Evolutionary conservation across 2,888 invertebrate species (phyloP).

Genomic region (Hyposoter didymator): DNA sequence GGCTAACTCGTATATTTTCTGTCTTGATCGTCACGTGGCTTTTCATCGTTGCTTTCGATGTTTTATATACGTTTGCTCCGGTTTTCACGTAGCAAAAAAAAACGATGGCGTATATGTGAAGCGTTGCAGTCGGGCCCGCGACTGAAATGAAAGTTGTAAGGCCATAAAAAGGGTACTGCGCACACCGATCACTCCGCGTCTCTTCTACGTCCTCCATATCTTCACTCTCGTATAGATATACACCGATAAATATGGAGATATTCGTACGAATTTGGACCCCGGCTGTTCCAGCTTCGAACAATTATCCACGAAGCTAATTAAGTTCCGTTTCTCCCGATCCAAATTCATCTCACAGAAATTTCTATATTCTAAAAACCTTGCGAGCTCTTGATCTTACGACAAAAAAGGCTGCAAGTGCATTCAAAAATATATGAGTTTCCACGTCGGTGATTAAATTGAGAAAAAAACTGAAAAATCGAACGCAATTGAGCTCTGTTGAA

Average conservation of each 20-base stretch:
- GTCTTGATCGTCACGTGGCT: slow-evolving; percentile 25
- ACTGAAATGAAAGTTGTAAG: slow-evolving; percentile 61
- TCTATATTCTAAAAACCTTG: background rate
- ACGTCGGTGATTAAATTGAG: background rate
- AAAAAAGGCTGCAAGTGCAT: background rate
- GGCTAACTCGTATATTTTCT: background rate
- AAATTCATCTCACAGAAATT: background rate
- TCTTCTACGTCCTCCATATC: slow-evolving; percentile 13
- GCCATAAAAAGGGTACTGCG: slow-evolving; percentile 59
- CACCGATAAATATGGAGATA: background rate
- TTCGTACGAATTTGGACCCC: slow-evolving; percentile 9
- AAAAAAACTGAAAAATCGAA: background rate
- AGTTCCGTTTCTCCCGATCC: background rate
- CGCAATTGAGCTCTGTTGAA: background rate
- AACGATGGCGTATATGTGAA: slow-evolving; percentile 10
- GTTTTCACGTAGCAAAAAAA: slow-evolving; percentile 45
- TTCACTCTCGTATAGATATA: slow-evolving; percentile 40
- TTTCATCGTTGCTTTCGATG: slow-evolving; percentile 18
- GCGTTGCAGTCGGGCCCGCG: slow-evolving; percentile 13
- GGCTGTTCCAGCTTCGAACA: background rate
- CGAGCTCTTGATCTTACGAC: background rate
- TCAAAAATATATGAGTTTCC: background rate
- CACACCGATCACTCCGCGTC: slow-evolving; percentile 28
- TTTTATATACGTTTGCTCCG: slow-evolving; percentile 41
- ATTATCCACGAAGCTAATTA: background rate